Conservation (phyloP, 2,888 invertebrate species). For the Pardosa pseudoannulata region DNA sequence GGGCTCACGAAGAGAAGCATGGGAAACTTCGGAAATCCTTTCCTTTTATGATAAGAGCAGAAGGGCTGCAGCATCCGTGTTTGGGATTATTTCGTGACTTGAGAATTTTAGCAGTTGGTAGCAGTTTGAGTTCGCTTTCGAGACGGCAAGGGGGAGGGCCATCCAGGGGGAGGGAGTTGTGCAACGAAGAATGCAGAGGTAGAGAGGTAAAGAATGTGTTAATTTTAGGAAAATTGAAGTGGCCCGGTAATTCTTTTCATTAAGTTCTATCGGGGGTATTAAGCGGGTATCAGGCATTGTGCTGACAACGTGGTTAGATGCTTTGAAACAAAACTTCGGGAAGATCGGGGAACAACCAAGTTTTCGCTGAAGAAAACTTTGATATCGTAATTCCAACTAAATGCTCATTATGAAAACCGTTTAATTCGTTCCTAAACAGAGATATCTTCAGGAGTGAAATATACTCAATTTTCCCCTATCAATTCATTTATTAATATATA, state of each 20-base stretch:
- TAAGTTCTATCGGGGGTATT: background rate
- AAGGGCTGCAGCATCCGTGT: background rate
- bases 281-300: background rate
- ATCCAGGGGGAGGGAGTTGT: background rate
- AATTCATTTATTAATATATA: no score
- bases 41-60: background rate
- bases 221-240: constrained; percentile 2
- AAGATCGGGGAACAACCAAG: no score
- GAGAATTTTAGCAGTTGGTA: constrained; percentile 15
- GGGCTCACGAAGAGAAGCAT: background rate
- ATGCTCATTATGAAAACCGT: no score
- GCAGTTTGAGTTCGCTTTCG: constrained; percentile 4
- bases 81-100: constrained; percentile 5
- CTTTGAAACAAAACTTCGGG: background rate
- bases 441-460: no score
- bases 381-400: no score
- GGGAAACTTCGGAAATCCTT: constrained; percentile 11
- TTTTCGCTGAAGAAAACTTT: no score
- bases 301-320: background rate
- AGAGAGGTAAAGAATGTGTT: constrained; percentile 1
- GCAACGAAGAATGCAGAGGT: background rate
- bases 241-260: background rate
- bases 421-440: no score
- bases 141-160: background rate
- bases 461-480: no score